Evolutionary conservation across 2,113 vertebrate genomes (phyloP).

Genomic region (Leptocoma aspasia): DNA sequence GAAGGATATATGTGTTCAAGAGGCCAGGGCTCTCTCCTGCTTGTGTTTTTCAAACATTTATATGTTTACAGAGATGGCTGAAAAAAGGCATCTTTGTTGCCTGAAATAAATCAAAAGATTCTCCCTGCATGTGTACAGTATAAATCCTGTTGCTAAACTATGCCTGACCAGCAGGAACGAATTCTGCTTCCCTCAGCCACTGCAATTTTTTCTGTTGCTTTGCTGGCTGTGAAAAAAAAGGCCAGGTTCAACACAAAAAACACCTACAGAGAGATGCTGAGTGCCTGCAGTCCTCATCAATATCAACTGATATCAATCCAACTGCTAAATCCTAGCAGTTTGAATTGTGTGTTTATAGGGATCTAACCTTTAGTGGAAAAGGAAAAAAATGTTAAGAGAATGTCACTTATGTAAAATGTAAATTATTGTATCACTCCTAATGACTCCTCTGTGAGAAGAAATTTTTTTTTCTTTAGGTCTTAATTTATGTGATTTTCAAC

Average conservation of each 20-base stretch:
- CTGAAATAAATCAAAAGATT: slow-evolving; percentile 6
- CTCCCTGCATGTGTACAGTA: neutral
- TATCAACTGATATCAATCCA: neutral
- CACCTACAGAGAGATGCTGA: neutral
- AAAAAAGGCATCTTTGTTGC: neutral
- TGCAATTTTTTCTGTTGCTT: neutral
- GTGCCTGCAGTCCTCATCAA: neutral
- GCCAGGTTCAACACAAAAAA: neutral
- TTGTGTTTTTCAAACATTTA: slow-evolving; percentile 17
- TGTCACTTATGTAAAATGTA: slow-evolving; percentile 36
- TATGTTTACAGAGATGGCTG: neutral
- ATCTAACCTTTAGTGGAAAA: neutral
- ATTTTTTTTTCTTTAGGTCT: slow-evolving; percentile 27
- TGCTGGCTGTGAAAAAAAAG: slow-evolving; percentile 16
- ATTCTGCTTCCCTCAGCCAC: neutral
- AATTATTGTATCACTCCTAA: slow-evolving; percentile 30
- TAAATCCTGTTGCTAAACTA: slow-evolving; percentile 24
- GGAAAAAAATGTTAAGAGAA: neutral
- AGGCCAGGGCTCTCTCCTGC: neutral
- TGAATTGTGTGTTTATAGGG: neutral
- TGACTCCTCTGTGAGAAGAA: neutral
- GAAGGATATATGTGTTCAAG: neutral
- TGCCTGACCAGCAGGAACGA: neutral
- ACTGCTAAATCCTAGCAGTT: neutral
- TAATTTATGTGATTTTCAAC: slow-evolving; percentile 45